Conservation (phyloP, 2,113 vertebrate genomes). For the Spilogale gracilis region DNA sequence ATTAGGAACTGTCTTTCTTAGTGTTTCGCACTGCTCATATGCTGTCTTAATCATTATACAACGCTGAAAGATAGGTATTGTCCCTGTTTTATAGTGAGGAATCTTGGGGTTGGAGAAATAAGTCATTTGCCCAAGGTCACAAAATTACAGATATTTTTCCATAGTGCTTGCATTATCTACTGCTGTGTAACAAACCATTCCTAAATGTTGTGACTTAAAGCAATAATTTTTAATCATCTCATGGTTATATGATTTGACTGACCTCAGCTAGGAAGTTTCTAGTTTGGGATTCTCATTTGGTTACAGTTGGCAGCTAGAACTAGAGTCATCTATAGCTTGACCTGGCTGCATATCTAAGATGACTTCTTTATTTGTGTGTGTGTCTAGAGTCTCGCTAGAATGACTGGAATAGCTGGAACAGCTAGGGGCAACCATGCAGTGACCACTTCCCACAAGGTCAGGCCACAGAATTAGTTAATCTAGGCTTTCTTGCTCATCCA, state of each 20-base stretch:
- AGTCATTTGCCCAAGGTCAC: neutral
- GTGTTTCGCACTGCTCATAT: neutral
- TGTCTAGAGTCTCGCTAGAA: neutral
- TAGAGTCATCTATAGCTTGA: neutral
- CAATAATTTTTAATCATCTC: neutral
- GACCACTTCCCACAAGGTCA: neutral
- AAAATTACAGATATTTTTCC: neutral
- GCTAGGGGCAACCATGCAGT: neutral
- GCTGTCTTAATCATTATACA: neutral
- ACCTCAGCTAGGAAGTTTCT: slow-evolving; percentile 23
- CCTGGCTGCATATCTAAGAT: neutral
- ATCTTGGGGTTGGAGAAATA: neutral
- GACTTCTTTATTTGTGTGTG: neutral
- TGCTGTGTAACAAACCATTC: neutral
- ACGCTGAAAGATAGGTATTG: neutral
- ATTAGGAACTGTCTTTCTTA: neutral
- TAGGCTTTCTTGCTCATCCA: neutral
- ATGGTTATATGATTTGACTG: neutral
- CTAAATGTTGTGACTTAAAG: slow-evolving; percentile 32
- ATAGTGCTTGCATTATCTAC: neutral
- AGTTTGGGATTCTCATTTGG: neutral
- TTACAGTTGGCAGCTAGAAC: neutral
- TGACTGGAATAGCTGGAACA: neutral
- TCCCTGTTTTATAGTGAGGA: neutral
- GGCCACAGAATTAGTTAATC: neutral